phyloP scores from a whole-genome alignment of 1,140 invertebrate species.

The Pseudomyrmex cubaensis region DNA sequence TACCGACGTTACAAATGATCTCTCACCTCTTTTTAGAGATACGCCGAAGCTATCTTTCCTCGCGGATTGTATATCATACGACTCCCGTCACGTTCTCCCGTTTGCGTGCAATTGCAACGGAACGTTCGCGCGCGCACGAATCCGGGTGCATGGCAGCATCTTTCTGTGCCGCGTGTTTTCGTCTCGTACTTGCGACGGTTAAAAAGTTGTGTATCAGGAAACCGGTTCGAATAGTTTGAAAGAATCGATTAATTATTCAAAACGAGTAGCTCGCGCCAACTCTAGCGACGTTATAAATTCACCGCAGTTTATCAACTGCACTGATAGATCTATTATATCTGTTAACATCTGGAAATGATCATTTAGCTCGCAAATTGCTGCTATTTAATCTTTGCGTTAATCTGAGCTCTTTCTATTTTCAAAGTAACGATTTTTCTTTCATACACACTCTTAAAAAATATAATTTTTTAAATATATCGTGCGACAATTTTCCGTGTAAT shows the following conservation, averaged over 20 bases:
- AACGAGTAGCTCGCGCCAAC: not conserved
- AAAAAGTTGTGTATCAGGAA: conserved; percentile 3
- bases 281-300: not conserved
- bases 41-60: not conserved
- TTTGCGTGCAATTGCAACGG: not conserved
- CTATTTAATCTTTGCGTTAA: not conserved
- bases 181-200: not conserved
- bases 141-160: not conserved
- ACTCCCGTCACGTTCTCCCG: not conserved
- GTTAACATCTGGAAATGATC: conserved; percentile 22
- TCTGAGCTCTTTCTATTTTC: not conserved
- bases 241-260: conserved; percentile 44
- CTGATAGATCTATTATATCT: conserved; percentile 16
- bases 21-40: conserved; percentile 2
- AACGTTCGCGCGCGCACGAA: not conserved
- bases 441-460: no score
- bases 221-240: not conserved
- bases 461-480: no score
- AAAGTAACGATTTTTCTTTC: not conserved
- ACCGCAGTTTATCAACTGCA: not conserved
- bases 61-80: not conserved
- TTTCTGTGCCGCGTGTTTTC: not conserved
- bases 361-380: not conserved
- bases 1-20: conserved; percentile 14
- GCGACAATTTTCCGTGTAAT: not conserved